Evolutionary conservation across 2,113 vertebrate genomes (phyloP).

Genomic region (Conger conger): DNA sequence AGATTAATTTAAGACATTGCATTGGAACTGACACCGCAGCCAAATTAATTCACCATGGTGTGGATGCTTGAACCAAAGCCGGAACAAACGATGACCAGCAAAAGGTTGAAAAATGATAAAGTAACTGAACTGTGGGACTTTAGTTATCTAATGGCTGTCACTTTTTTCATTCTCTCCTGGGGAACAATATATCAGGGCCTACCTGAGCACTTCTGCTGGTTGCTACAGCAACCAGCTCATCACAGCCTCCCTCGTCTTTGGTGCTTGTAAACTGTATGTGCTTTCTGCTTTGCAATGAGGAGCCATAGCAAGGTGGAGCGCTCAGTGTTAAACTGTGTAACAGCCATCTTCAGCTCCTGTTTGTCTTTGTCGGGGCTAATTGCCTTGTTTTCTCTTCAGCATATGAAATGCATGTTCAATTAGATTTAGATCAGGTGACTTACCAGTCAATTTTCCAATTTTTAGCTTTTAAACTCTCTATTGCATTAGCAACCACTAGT

Average conservation of each 20-base stretch:
- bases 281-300: background rate
- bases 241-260: background rate
- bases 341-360: background rate
- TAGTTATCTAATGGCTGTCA: slow-evolving; percentile 54
- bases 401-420: too few species aligned
- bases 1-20: slow-evolving; percentile 27
- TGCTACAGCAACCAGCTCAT: slow-evolving; percentile 27
- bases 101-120: slow-evolving; percentile 11
- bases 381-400: too few species aligned
- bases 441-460: too few species aligned
- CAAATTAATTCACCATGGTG: slow-evolving; percentile 29
- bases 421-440: too few species aligned
- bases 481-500: too few species aligned
- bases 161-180: slow-evolving; percentile 38
- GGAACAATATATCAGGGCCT: slow-evolving; percentile 30
- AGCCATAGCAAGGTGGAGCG: background rate
- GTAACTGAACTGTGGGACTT: slow-evolving; percentile 45
- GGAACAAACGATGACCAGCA: background rate
- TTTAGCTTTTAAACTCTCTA: too few species aligned
- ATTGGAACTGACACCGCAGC: slow-evolving; percentile 16
- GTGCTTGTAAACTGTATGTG: slow-evolving; percentile 4
- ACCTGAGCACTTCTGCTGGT: slow-evolving; percentile 22
- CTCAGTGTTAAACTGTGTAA: background rate
- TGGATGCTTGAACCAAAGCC: background rate
- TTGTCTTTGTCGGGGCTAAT: too few species aligned